Conservation (phyloP, 2,113 vertebrate species). For the Circaetus cinerascens region DNA sequence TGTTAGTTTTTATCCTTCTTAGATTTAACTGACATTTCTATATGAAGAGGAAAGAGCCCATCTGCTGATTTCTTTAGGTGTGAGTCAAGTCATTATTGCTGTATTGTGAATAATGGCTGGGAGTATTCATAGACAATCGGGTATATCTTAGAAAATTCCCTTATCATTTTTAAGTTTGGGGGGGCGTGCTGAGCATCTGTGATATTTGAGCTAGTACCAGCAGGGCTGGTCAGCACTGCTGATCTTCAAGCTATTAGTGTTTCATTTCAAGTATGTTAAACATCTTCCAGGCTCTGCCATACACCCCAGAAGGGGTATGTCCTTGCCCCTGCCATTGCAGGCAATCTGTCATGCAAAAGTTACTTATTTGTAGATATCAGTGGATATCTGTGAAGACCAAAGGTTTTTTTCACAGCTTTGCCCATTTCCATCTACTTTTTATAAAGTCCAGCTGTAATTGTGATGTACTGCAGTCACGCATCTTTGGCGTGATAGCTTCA, state of each 20-base stretch:
- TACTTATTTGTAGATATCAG: not conserved
- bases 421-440: not conserved
- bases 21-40: not conserved
- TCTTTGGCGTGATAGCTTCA: not conserved
- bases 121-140: not conserved
- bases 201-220: not conserved
- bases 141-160: not conserved
- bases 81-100: not conserved
- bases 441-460: not conserved
- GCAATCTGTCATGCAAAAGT: not conserved
- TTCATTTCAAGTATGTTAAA: not conserved
- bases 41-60: not conserved
- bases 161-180: not conserved
- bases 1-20: not conserved
- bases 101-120: not conserved
- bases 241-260: not conserved
- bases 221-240: not conserved
- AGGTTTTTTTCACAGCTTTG: not conserved
- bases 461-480: not conserved
- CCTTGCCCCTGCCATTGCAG: not conserved
- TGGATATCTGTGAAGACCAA: not conserved
- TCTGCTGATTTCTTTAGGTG: not conserved
- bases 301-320: not conserved
- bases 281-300: not conserved
- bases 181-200: rapidly evolving